Evolutionary conservation across 1,140 invertebrate species (phyloP).

Genomic region (Triops cancriformis): DNA sequence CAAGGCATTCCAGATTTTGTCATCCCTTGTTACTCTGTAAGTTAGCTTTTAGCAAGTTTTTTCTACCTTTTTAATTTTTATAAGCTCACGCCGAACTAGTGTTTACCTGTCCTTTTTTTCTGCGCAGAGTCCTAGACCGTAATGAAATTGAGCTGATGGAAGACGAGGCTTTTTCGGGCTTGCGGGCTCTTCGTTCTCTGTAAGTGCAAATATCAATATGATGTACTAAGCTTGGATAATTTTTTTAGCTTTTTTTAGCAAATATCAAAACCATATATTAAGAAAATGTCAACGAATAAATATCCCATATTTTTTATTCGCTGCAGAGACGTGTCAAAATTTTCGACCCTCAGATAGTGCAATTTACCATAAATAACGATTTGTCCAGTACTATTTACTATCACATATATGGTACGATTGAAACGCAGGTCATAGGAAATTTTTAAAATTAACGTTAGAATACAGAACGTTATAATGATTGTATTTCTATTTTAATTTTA

Average conservation of each 20-base stretch:
- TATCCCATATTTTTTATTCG: too few species aligned
- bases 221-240: not conserved
- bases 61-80: constrained; percentile 29
- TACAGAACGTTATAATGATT: not conserved
- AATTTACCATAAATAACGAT: constrained; percentile 35
- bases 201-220: constrained; percentile 48
- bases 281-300: too few species aligned
- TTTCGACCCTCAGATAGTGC: constrained; percentile 24
- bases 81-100: constrained; percentile 19
- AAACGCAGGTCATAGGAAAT: constrained; percentile 2
- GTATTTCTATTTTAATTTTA: not conserved
- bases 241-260: too few species aligned
- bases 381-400: constrained; percentile 28
- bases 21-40: constrained; percentile 19
- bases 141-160: constrained; percentile 57
- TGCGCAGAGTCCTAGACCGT: constrained; percentile 56
- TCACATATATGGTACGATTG: constrained; percentile 18
- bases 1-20: constrained; percentile 22
- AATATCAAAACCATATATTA: too few species aligned
- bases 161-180: constrained; percentile 53
- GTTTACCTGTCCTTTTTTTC: constrained; percentile 31
- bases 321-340: too few species aligned
- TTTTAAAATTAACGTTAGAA: not conserved
- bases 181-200: constrained; percentile 56
- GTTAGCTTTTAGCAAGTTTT: not conserved